Evolutionary conservation across 2,888 invertebrate genomes (phyloP), one percentile per base, ranked within the genome.

Genomic region (Cylindroiulus punctatus): DNA sequence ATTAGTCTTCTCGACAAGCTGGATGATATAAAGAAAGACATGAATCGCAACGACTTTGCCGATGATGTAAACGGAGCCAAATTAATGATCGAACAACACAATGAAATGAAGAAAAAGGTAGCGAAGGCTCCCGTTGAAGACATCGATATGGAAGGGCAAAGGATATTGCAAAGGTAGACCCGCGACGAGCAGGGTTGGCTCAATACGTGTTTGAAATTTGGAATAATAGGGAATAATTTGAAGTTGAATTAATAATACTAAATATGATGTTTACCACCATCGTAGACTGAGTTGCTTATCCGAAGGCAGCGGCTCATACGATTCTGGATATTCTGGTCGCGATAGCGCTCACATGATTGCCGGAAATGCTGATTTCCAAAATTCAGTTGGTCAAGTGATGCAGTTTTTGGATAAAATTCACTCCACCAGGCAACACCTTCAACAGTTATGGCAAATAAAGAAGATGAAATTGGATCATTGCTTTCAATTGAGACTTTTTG

Each of bases 381-480:
- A 91, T 87, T 91, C 92, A 47, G 89, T 90, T 47, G 88, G 88
- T 32, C 88, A 88, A 87, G 89, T 89, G 76, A 88, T 89, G 84
- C 90, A 91, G 86, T 89, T 92, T 19, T 89, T 92, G 76, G 91
- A 92, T 89, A 95, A 96, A 88, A 95, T 98, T 40, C 96, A 97
- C 89, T 94, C 96, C 7, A 96, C 96, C 0, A 96, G 98, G 90
- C 96, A 97, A 90, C 96, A 98, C 90, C 94, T 98, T 84, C 93
- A 97, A 88, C 97, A 97, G 90, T 92, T 97, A 87, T 99, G 98
- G 98, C 97, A 97, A 90, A 96, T 96, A 89, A 97, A 98, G 91
- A 96, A 98, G 90, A 94, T 95, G 90, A 96, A 98, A 91, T 93
- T 99, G 88, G 98, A 98, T 90, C 98, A 98, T 91, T 98, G 98